Base-by-base conservation (phyloP, 1,140 invertebrate species). In the Samia ricini region DNA sequence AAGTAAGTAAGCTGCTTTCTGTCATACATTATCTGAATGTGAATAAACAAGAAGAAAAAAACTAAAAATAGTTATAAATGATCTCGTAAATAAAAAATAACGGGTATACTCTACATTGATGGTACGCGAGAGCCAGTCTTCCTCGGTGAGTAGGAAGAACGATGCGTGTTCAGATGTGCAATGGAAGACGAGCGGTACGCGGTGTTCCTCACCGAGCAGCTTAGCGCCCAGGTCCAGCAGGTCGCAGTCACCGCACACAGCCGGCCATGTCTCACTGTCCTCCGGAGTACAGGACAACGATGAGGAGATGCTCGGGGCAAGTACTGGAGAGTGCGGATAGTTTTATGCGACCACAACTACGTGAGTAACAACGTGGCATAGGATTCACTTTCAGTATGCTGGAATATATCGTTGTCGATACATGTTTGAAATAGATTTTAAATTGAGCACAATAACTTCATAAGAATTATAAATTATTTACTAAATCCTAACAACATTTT, bases 111-210 rank as follows among this genome's bases (percentile, higher is more conserved):
- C 4, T 15, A 42, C 33, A 42, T 42, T 42, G n/a, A 42, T 15
- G 33, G 10, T 15, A 15, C 12, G n/a, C 1, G 72, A 64, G n/a
- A 74, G 20, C 85, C 85, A 88, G 0, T 74, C 70, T 15, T 88
- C 80, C 29, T 88, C 85, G 0, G 78, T 63, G 5, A 88, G 56
- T 6, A 85, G 4, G 36, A 84, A 88, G 63, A 88, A 88, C 2
- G 61, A 29, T 2, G 77, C 80, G 33, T 83, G 80, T 1, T 42
- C 15, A 6, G 64, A 71, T 5, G 52, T 57, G 51, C 79, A 81
- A 22, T 71, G 63, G 21, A 85, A 66, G 15, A 72, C 55, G 20
- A 84, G 7, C 0, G 56, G 60, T 8, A 66, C 68, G 24, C 69
- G 56, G 66, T 88, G 85, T 2, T 79, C 65, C 19, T 81, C 81